Conservation (phyloP, 2,797 vertebrate species). For the Bradypodion pumilum region DNA sequence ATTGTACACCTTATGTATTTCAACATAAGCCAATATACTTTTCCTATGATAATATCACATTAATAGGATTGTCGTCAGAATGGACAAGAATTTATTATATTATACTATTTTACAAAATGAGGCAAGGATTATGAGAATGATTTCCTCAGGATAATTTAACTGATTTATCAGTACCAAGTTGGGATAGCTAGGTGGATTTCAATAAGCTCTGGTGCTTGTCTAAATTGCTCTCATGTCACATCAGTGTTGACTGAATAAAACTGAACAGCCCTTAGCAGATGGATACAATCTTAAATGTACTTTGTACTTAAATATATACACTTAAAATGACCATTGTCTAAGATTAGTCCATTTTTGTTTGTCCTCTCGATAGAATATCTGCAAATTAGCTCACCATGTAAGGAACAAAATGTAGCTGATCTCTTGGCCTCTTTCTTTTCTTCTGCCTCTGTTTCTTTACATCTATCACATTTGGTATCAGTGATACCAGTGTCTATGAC, state of each 20-base stretch:
- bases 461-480: too few relatives aligned
- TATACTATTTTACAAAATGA: background rate
- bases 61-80: background rate
- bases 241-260: background rate
- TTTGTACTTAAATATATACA: background rate
- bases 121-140: background rate
- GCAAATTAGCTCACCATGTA: too few relatives aligned
- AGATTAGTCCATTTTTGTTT: background rate
- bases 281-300: too few relatives aligned
- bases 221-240: background rate
- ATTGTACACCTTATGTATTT: background rate
- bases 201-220: background rate
- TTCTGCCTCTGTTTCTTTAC: too few relatives aligned
- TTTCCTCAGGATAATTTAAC: background rate
- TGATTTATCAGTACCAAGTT: background rate
- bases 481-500: too few relatives aligned
- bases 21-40: background rate
- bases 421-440: too few relatives aligned
- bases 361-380: too few relatives aligned
- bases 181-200: background rate
- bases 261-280: background rate
- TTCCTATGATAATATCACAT: background rate
- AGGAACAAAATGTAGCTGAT: too few relatives aligned
- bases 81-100: background rate
- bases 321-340: background rate